Base-by-base conservation (phyloP, 2,113 vertebrate species). In the Grammomys surdaster region DNA sequence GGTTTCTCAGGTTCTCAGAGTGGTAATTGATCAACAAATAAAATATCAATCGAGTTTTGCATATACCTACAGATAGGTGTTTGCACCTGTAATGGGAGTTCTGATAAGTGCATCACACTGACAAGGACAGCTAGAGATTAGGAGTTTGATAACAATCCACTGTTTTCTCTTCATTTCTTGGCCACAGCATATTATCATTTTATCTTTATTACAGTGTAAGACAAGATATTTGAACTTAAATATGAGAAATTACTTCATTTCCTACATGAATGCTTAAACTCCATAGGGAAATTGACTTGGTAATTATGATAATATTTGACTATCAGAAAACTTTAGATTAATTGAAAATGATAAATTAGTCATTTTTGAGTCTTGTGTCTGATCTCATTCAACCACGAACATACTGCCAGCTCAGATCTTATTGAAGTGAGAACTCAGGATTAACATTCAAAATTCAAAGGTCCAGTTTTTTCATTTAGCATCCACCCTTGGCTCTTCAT, bases 1-100 rank as follows among this genome's bases (percentile, higher is more conserved):
- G 89, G 36, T 96, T 98, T 98, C 76, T 58, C 78, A 7, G 0
- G 48, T 90, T 97, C 93, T 97, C 91, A 48, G 78, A 97, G 77
- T 13, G 1, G 26, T 97, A 96, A 98, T 98, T 98, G 95, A 96
- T 97, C 96, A 97, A 97, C 96, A 98, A 92, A 88, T 95, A 97
- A 97, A 94, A 95, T 4, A 31, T 0, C 88, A 97, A 98, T 88
- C 92, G 89, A 96, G 92, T 78, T 96, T 97, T 92, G 65, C 63
- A 78, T 56, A 1, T 89, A 92, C 89, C 90, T 98, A 84, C 0
- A 77, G 90, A 88, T 40, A 80, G 12, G 31, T 20, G 77, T 72
- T 70, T n/a, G 20, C 43, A 63, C n/a, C 56, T 95, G 7, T 88
- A 69, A 75, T 36, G 54, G 54, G 22, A 86, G 24, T 84, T 94